Conservation (phyloP, 2,888 invertebrate genomes). For the Cordilura impudica region DNA sequence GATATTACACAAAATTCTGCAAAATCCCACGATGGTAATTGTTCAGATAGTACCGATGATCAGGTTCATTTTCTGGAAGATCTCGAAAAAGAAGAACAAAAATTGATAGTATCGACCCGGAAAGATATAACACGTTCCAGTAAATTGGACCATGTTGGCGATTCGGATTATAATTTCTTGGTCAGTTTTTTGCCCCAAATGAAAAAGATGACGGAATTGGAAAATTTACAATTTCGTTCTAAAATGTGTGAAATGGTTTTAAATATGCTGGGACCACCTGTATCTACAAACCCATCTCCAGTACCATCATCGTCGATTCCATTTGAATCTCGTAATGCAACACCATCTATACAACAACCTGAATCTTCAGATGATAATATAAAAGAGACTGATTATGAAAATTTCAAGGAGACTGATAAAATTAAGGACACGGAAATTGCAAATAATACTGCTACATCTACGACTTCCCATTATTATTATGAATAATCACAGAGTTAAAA, state of each 20-base stretch:
- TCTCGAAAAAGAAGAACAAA: slow-evolving; percentile 71
- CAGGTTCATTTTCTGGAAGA: slow-evolving; percentile 71
- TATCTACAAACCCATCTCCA: neutral
- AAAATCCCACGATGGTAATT: slow-evolving; percentile 65
- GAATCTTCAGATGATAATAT: neutral
- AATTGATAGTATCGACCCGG: slow-evolving; percentile 70
- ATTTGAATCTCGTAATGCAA: neutral
- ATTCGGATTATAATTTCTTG: slow-evolving; percentile 73
- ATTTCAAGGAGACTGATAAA: no score
- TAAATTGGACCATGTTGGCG: slow-evolving; percentile 70
- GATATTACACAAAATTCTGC: no score
- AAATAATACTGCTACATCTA: slow-evolving; percentile 24
- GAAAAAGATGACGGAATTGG: slow-evolving; percentile 72
- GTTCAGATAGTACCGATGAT: slow-evolving; percentile 69
- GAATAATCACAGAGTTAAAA: no score
- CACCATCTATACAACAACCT: neutral
- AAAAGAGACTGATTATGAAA: no score
- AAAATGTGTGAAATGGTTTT: slow-evolving; percentile 71
- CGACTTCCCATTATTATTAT: neutral
- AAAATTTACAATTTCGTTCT: slow-evolving; percentile 72
- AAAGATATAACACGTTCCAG: slow-evolving; percentile 70
- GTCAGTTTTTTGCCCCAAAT: slow-evolving; percentile 73
- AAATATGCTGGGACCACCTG: slow-evolving; percentile 66
- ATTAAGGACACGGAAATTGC: neutral
- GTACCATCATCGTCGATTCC: neutral